Percentiles rank a stretch among this genome's conserved stretches.
These are phyloP conservation scores for Heliconius charithonia DNA, from an alignment of 2,888 invertebrate genomes.

Conservation along the genomic window DNA sequence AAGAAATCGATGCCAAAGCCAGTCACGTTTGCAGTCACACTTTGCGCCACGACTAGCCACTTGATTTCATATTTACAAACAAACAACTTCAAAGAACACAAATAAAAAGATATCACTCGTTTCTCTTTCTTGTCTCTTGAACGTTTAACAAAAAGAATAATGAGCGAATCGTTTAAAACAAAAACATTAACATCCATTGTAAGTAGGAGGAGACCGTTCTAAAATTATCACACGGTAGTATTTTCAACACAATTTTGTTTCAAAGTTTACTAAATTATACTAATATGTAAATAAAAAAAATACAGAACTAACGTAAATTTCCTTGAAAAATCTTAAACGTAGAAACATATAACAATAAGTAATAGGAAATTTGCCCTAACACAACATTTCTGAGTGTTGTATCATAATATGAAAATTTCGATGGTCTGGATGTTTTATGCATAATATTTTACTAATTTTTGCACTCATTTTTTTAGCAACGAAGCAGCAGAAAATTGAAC, in stretches of 20 bases:
- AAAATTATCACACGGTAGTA: conserved; percentile 30
- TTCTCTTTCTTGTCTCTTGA: conserved; percentile 12
- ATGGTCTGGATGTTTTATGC: no score
- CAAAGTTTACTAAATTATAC: background rate
- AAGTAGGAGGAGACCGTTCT: conserved; percentile 25
- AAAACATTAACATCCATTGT: conserved; percentile 14
- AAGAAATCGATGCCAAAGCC: no score
- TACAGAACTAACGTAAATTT: no score
- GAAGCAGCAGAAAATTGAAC: no score
- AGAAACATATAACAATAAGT: no score
- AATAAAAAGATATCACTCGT: conserved; percentile 10
- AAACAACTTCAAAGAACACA: conserved; percentile 4
- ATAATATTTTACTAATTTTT: no score
- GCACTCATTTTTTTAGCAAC: no score
- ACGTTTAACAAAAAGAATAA: conserved; percentile 24
- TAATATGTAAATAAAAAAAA: background rate
- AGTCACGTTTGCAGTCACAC: background rate
- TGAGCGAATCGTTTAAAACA: conserved; percentile 24
- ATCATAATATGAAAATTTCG: no score
- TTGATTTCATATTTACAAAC: background rate
- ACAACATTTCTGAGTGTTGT: no score
- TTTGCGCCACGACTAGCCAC: no score
- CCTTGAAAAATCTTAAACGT: no score
- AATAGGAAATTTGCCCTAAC: no score
- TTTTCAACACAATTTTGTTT: conserved; percentile 20